Percentiles rank a stretch among this genome's conserved stretches.
Conservation (phyloP, 2,888 invertebrate genomes). For the Dendrolimus pini region DNA sequence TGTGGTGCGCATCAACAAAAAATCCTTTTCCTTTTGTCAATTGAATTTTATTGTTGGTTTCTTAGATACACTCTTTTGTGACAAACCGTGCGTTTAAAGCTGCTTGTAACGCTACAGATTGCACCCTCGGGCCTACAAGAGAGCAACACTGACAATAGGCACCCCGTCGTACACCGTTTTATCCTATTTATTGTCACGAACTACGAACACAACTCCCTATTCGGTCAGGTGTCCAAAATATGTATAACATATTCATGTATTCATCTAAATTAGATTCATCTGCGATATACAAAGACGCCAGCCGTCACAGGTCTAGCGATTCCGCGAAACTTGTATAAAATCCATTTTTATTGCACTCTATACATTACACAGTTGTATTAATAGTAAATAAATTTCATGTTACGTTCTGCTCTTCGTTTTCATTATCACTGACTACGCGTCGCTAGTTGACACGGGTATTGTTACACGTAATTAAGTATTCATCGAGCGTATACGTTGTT, state of each 20-base stretch:
- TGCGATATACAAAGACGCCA: slow-evolving; percentile 19
- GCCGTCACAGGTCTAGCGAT: neutral
- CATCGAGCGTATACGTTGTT: slow-evolving; percentile 50
- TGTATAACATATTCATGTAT: slow-evolving; percentile 47
- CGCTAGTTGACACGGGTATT: slow-evolving; percentile 39
- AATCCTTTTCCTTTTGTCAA: slow-evolving; percentile 63
- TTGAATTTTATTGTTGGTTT: slow-evolving; percentile 75
- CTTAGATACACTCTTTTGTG: slow-evolving; percentile 70
- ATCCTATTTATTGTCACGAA: slow-evolving; percentile 59
- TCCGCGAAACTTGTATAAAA: neutral
- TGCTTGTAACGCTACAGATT: slow-evolving; percentile 53
- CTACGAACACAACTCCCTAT: slow-evolving; percentile 37
- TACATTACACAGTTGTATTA: neutral
- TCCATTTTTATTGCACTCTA: neutral
- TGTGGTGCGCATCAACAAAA: slow-evolving; percentile 50
- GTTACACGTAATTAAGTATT: slow-evolving; percentile 50
- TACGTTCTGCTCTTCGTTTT: slow-evolving; percentile 45
- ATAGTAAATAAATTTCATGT: slow-evolving; percentile 17
- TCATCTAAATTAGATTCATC: slow-evolving; percentile 14
- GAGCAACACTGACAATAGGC: slow-evolving; percentile 63
- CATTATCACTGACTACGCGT: slow-evolving; percentile 43
- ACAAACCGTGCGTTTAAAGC: slow-evolving; percentile 70
- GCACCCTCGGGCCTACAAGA: slow-evolving; percentile 42
- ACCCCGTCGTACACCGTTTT: slow-evolving; percentile 60
- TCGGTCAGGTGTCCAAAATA: slow-evolving; percentile 59